Conservation (phyloP, 2,888 invertebrate genomes). For the Bibio marci region DNA sequence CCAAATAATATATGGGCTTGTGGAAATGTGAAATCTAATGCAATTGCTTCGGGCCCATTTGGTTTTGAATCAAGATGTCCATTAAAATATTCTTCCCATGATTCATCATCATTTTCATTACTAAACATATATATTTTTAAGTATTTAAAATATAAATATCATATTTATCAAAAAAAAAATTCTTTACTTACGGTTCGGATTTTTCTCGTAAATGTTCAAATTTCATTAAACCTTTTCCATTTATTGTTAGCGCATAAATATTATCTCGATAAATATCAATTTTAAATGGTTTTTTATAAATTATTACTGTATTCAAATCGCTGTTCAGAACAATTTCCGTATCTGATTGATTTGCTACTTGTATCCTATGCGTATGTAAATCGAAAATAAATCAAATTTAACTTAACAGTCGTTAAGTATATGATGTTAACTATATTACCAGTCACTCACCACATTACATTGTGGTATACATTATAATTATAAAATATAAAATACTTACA, state of each 20-base stretch:
- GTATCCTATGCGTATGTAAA: conserved; percentile 18
- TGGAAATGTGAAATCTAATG: conserved; percentile 83
- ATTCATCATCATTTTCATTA: conserved; percentile 46
- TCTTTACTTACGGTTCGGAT: conserved; percentile 23
- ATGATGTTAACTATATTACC: too few species aligned
- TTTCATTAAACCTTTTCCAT: conserved; percentile 64
- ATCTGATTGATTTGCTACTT: conserved; percentile 33
- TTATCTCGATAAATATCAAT: conserved; percentile 52
- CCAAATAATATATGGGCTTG: conserved; percentile 87
- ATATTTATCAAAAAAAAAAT: too few species aligned
- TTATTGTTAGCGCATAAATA: conserved; percentile 47
- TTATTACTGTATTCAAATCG: too few species aligned
- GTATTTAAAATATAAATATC: neutral
- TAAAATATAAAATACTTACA: too few species aligned
- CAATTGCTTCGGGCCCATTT: conserved; percentile 83
- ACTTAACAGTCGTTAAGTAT: neutral
- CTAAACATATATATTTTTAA: too few species aligned
- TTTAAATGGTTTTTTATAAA: conserved; percentile 56
- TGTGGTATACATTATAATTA: too few species aligned
- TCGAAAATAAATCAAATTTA: neutral
- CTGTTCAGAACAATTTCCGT: too few species aligned
- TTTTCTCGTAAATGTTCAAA: conserved; percentile 67
- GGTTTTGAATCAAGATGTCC: conserved; percentile 89
- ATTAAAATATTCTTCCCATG: conserved; percentile 93
- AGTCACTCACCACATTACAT: too few species aligned